These are phyloP conservation scores for Drosophila elegans DNA, from an alignment of 1,140 invertebrate genomes.

Conservation along the genomic window DNA sequence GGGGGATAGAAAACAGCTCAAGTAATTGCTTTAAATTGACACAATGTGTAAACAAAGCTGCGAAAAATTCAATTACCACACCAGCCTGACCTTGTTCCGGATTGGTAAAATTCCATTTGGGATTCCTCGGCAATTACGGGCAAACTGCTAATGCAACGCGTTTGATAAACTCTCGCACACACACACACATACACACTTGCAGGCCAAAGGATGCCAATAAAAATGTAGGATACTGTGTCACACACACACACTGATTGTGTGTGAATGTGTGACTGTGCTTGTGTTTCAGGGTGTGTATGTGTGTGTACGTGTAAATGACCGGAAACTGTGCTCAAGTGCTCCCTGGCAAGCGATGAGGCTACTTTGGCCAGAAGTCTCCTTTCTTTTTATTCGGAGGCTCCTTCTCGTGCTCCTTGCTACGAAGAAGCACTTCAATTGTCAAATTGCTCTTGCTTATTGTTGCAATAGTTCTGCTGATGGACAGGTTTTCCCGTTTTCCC, in stretches of 20 bases:
- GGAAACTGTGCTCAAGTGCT: constrained; percentile 82
- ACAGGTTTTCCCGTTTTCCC: constrained; percentile 61
- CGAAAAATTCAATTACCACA: constrained; percentile 23
- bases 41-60: constrained; percentile 64
- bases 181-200: constrained; percentile 1
- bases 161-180: constrained; percentile 20
- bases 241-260: constrained; percentile 26
- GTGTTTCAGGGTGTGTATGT: not conserved
- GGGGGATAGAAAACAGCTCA: constrained; percentile 5
- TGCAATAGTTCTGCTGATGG: constrained; percentile 81
- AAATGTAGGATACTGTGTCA: constrained; percentile 82
- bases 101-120: constrained; percentile 21
- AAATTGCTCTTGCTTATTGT: constrained; percentile 83
- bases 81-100: constrained; percentile 35
- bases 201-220: constrained; percentile 58
- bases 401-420: not conserved
- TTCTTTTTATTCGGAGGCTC: constrained; percentile 14
- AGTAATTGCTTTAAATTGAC: constrained; percentile 65
- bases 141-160: constrained; percentile 12
- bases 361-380: constrained; percentile 35
- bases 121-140: constrained; percentile 23
- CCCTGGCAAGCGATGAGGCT: constrained; percentile 37
- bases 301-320: constrained; percentile 80
- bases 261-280: constrained; percentile 14
- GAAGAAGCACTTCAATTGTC: constrained; percentile 79